Conservation (phyloP, 2,797 vertebrate genomes). For the Apogon talboti region DNA sequence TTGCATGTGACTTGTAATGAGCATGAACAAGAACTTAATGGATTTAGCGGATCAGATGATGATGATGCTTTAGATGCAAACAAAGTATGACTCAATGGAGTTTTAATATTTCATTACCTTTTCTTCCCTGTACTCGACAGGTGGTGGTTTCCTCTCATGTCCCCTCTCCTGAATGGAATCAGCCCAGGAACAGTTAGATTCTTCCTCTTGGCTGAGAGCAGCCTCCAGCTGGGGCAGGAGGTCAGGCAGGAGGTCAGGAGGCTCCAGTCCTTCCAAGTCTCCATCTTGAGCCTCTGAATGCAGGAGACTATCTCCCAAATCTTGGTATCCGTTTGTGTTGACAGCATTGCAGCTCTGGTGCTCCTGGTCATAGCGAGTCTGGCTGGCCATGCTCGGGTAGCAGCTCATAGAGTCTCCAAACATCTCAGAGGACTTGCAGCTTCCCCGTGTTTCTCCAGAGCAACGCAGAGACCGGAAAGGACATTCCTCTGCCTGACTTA, state of each 20-base stretch:
- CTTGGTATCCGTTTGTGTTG: conserved; percentile 88
- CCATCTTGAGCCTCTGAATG: conserved; percentile 87
- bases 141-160: conserved; percentile 51
- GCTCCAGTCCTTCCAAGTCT: conserved; percentile 90
- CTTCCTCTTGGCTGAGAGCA: conserved; percentile 88
- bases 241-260: conserved; percentile 92
- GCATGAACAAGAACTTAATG: no score
- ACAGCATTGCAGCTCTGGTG: conserved; percentile 82
- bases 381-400: conserved; percentile 80
- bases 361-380: conserved; percentile 86
- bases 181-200: conserved; percentile 79
- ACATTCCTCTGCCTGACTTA: conserved; percentile 84
- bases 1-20: neutral
- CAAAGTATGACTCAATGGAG: neutral
- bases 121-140: conserved; percentile 65
- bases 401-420: conserved; percentile 90
- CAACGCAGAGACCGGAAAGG: conserved; percentile 88
- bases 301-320: conserved; percentile 89
- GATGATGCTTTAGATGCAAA: neutral
- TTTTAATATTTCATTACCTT: conserved; percentile 62
- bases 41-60: no score
- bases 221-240: conserved; percentile 94
- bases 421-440: conserved; percentile 89
- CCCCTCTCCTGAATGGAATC: conserved; percentile 62
- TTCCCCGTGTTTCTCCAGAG: conserved; percentile 88